These are phyloP conservation scores for Calcarius lapponicus DNA, from an alignment of 2,797 vertebrate species.

Conservation along the genomic window DNA sequence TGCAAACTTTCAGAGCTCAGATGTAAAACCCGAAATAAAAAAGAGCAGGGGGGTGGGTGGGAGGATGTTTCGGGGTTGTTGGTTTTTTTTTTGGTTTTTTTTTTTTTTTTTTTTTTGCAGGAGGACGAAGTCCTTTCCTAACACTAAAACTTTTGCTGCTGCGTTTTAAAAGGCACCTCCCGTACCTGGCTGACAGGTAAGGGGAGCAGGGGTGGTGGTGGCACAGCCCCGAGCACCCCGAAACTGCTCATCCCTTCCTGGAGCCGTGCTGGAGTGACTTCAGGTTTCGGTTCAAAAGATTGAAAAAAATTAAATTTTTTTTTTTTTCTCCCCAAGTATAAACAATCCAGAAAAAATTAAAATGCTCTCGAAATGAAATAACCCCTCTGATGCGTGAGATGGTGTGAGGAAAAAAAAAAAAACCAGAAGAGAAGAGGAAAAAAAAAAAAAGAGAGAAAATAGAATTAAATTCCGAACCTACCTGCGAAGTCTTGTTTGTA, in stretches of 20 bases:
- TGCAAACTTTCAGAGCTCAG: constrained; percentile 76
- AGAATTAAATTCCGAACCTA: constrained; percentile 78
- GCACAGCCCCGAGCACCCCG: constrained; percentile 36
- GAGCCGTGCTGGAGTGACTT: constrained; percentile 48
- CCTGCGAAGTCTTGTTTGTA: constrained; percentile 85
- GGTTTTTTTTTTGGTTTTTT: fast-evolving
- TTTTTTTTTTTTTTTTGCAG: fast-evolving
- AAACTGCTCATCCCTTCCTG: constrained; percentile 60
- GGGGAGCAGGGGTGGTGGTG: background rate
- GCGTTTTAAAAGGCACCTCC: constrained; percentile 62
- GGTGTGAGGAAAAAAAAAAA: background rate
- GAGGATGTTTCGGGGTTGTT: background rate
- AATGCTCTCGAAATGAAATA: constrained; percentile 5
- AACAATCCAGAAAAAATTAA: constrained; percentile 11
- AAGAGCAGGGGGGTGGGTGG: background rate
- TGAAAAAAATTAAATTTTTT: background rate
- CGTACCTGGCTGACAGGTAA: constrained; percentile 83
- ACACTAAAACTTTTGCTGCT: constrained; percentile 69
- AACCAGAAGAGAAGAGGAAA: background rate
- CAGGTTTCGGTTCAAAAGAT: constrained; percentile 35
- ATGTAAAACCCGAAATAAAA: constrained; percentile 48
- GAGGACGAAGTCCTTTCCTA: background rate
- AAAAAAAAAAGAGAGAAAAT: constrained; percentile 23
- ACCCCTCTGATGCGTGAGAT: background rate
- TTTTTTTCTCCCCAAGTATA: background rate